These are phyloP conservation scores for Nothura maculosa DNA, from an alignment of 2,797 vertebrate genomes.

Conservation along the genomic window DNA sequence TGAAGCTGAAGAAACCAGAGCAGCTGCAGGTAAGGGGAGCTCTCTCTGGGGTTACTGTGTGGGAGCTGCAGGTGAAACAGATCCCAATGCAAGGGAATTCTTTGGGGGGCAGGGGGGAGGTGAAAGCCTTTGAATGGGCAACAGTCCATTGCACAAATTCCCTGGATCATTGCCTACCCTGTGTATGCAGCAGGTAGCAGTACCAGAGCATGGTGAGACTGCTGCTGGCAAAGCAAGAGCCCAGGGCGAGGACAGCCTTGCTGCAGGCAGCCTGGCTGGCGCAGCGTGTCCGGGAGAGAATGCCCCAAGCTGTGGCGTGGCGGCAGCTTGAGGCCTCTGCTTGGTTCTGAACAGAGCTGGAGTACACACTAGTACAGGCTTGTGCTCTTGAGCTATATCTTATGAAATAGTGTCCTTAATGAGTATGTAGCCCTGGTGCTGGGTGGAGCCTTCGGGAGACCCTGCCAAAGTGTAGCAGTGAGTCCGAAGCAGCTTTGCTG, in stretches of 20 bases:
- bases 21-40: slow-evolving; percentile 92
- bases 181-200: neutral
- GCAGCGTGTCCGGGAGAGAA: neutral
- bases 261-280: neutral
- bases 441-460: neutral
- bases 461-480: neutral
- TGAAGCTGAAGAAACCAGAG: slow-evolving; percentile 97
- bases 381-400: neutral
- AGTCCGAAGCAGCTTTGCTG: neutral
- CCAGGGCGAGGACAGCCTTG: neutral
- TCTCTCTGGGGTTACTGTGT: neutral
- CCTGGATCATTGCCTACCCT: neutral
- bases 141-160: neutral
- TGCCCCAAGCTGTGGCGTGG: neutral
- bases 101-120: neutral
- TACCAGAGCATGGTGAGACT: neutral
- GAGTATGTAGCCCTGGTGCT: neutral
- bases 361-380: neutral
- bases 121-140: neutral
- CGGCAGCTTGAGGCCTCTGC: neutral
- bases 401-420: neutral
- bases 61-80: neutral
- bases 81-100: neutral
- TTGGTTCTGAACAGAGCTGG: neutral
- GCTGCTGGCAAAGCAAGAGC: neutral